Base-by-base conservation (phyloP, 2,888 invertebrate genomes). In the Venustoraphidia nigricollis region DNA sequence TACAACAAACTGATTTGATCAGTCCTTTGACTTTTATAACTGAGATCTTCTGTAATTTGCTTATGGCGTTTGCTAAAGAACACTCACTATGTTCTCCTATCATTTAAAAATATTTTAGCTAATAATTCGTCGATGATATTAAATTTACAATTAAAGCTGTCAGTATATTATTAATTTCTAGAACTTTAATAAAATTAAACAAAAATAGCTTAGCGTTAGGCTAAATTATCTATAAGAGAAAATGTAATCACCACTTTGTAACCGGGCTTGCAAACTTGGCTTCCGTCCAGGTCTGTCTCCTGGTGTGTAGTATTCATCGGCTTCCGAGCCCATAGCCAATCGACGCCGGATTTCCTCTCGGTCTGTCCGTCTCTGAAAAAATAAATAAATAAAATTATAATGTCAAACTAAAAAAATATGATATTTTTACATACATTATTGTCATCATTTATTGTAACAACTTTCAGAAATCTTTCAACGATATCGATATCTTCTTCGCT, bases 311-410 rank as follows among this genome's bases (percentile, higher is more conserved):
- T 81, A 79, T 57, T 84, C 83, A 58, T 89, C 89, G 46, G 74
- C 72, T 58, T 88, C 86, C 46, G 80, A 76, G 11, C 86, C 89
- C 83, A 87, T 86, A 0, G 93, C 93, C 63, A 94, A 70, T 51
- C 91, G 75, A 58, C 84, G 76, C 52, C 92, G 78, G 57, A 94
- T 93, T 68, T 93, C 92, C 67, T 94, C 93, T 48, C 93, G 75
- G 63, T 93, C 92, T 76, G 88, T 91, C 60, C 86, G 81, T 67
- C 89, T 82, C 83, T 91, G 73, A 50, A 78, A 73, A 54, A 56
- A 48, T 52, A 51, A 53, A 52, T 44, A 51, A 41, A 47, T 42
- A n/a, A 35, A 46, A 43, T 41, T 44, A 44, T 34, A 36, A 43
- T 35, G 45, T 50, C 49, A 48, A 41, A 44, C 45, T 45, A 48